Base-by-base conservation (phyloP, 2,113 vertebrate genomes). In the Pluvialis apricaria region DNA sequence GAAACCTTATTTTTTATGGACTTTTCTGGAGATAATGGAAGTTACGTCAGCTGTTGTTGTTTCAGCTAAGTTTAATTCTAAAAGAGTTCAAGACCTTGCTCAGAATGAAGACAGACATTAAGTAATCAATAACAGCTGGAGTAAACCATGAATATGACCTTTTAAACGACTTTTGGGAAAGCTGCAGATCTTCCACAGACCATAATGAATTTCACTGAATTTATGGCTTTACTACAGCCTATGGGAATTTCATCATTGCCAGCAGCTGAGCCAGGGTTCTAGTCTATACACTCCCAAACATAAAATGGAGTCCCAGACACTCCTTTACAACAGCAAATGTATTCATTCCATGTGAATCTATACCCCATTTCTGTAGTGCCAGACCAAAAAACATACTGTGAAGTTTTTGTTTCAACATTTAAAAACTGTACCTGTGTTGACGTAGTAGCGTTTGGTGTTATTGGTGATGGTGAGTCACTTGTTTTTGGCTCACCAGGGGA, bases 401-500 rank as follows among this genome's bases (percentile, higher is more conserved):
- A 69, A 42, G 40, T 68, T 58, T 71, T 66, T 36, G 26, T 64
- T 44, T 72, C 20, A 65, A 20, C 17, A 28, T 36, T 86, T 78
- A 57, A 73, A 82, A 90, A 36, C 18, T 19, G 22, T 98, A 99
- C 99, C 98, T 97, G 98, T 89, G 96, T 38, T 31, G 95, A 65
- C n/a, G 95, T 70, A 55, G 97, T 85, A 95, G 98, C 96, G 90
- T 88, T 98, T 47, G 97, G 47, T 26, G 97, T 96, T 72, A 93
- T 17, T 64, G 99, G 98, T 86, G 99, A 98, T 26, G 98, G 97
- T 1, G 98, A 98, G 93, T 99, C 99, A 47, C 96, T 98, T 17
- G 89, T 17, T 98, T 98, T 99, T 89, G 86, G 94, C 85, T 99
- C 99, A 65, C 92, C 98, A 11, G 99, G 99, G 79, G 99, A 99